Conservation (phyloP, 2,797 vertebrate species). For the Poecilia velifera region DNA sequence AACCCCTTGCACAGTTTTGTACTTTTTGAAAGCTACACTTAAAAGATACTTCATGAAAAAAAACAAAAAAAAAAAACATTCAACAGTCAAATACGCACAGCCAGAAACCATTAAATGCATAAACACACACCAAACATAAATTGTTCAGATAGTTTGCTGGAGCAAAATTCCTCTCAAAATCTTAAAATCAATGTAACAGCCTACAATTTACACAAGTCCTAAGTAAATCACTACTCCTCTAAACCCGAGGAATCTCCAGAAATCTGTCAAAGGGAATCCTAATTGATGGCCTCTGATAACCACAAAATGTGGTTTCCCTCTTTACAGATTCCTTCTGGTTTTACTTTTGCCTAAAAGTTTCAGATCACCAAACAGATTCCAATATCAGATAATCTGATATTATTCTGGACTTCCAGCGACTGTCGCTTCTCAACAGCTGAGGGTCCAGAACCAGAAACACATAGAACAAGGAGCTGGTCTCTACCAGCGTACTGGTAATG, state of each 20-base stretch:
- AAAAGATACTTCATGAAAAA: slow-evolving; percentile 22
- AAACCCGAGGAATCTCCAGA: background rate
- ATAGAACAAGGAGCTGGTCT: too few relatives aligned
- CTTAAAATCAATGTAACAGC: slow-evolving; percentile 1
- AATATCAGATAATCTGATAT: background rate
- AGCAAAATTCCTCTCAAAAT: slow-evolving; percentile 5
- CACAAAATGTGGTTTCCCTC: background rate
- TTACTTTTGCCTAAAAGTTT: background rate
- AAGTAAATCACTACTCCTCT: background rate
- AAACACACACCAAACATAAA: slow-evolving; percentile 17
- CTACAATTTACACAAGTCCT: background rate
- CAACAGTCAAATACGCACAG: slow-evolving; percentile 37
- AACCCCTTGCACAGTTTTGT: slow-evolving; percentile 17
- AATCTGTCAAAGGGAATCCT: background rate
- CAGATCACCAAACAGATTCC: background rate
- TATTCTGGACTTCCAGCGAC: too few relatives aligned
- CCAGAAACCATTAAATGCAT: slow-evolving; percentile 41
- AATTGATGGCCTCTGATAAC: background rate
- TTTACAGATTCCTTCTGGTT: background rate
- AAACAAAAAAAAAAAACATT: slow-evolving; percentile 22
- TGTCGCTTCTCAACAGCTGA: too few relatives aligned
- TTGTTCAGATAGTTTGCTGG: slow-evolving; percentile 7
- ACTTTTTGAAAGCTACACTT: slow-evolving; percentile 3
- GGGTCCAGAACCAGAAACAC: too few relatives aligned
- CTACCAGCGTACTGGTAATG: background rate